Base-by-base conservation (phyloP, 2,888 invertebrate genomes). In the Hetaerina titia region DNA sequence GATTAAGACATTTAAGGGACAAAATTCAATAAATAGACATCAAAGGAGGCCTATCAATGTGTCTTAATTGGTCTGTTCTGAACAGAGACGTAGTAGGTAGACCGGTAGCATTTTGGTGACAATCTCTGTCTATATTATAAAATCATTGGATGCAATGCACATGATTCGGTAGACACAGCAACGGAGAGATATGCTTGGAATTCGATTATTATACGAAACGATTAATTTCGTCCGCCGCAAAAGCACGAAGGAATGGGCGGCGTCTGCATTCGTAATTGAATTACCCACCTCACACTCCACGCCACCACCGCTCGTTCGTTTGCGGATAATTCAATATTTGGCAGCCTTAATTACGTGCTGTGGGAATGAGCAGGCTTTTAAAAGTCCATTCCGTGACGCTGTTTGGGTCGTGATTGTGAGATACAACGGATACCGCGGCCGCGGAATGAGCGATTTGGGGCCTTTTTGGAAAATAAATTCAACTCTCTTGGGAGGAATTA, bases 331-430 rank as follows among this genome's bases (percentile, higher is more conserved):
- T 92, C 92, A 92, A 92, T 92, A 92, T 92, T 64, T 22, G 56
- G 25, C 56, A 56, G 92, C 92, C 45, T 92, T 92, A 92, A 92
- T 92, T 92, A 92, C 92, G 63, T 81, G 63, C 25, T 11, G 92
- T 31, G 92, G 69, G 63, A 69, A 74, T 64, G 63, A 15, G 90
- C 31, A 56, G 92, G 69, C 69, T 92, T 92, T 92, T 69, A 92
- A 81, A 81, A 92, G 92, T 56, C 64, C 56, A 64, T 69, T 69
- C 69, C 92, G 92, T 92, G 92, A 92, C 74, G 69, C 19, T n/a
- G 92, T 81, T 81, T 81, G 56, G 92, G 69, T 92, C 92, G 92
- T 92, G 92, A 92, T 92, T 92, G 92, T 56, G 63, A 92, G 92
- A 69, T 69, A 92, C 69, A 22, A 92, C 69, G 69, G 69, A 69